Percentiles rank a stretch among this genome's conserved stretches.
Evolutionary conservation across 2,888 invertebrate genomes (phyloP).

Genomic region (Ryuthela nishihirai): DNA sequence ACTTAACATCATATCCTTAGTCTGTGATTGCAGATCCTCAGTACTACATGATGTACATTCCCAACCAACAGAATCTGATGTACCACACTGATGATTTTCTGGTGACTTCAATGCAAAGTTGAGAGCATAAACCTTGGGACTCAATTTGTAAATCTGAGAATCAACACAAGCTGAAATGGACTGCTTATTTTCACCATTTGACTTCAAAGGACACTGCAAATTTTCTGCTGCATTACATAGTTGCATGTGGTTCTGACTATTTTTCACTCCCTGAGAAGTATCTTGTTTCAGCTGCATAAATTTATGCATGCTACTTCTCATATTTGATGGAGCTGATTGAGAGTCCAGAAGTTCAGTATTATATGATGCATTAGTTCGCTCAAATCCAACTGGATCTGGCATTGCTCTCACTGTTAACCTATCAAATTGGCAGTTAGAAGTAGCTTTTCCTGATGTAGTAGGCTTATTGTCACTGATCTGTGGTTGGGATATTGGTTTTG

Average conservation of each 20-base stretch:
- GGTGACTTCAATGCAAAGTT: constrained; percentile 23
- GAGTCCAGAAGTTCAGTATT: constrained; percentile 45
- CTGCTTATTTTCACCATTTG: constrained; percentile 1
- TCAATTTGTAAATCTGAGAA: constrained; percentile 57
- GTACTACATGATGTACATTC: constrained; percentile 35
- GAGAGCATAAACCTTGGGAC: constrained; percentile 61
- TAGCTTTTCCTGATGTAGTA: constrained; percentile 6
- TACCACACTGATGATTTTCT: constrained; percentile 19
- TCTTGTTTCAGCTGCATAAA: constrained; percentile 40
- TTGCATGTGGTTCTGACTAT: constrained; percentile 5
- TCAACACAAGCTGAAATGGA: constrained; percentile 12
- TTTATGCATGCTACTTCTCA: constrained; percentile 49
- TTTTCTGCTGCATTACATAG: no score
- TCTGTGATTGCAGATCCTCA: constrained; percentile 23
- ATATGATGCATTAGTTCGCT: constrained; percentile 23
- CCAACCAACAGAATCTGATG: constrained; percentile 31
- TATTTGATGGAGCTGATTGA: constrained; percentile 47
- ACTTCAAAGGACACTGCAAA: no score
- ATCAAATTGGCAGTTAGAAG: constrained; percentile 41
- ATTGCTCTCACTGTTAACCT: constrained; percentile 64
- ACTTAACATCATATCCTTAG: constrained; percentile 22
- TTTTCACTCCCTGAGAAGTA: constrained; percentile 6
- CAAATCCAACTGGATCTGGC: constrained; percentile 56
- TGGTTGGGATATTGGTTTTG: constrained; percentile 16
- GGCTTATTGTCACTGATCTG: constrained; percentile 18